Evolutionary conservation across 1,140 invertebrate genomes (phyloP).

Genomic region (Cydia strobilella): DNA sequence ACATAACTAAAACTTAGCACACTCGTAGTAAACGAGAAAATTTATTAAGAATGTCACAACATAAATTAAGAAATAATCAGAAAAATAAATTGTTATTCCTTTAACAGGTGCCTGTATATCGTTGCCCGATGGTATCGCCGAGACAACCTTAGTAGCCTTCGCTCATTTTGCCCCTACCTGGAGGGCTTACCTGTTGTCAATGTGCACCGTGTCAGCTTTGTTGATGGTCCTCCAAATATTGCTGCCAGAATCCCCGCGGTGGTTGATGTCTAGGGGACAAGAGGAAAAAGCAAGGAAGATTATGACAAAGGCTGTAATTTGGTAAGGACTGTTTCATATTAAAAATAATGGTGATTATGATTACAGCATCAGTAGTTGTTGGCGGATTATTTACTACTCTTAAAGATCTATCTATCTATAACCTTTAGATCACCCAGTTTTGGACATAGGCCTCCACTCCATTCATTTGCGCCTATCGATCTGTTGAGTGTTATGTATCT

Average conservation of each 20-base stretch:
- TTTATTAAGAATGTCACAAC: too few species aligned
- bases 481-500: too few species aligned
- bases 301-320: constrained; percentile 50
- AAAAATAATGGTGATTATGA: too few species aligned
- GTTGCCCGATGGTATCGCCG: constrained; percentile 47
- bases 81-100: too few species aligned
- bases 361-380: too few species aligned
- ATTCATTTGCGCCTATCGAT: too few species aligned
- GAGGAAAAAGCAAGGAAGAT: constrained; percentile 46
- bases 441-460: too few species aligned
- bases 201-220: constrained; percentile 41
- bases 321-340: constrained; percentile 41
- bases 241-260: constrained; percentile 58
- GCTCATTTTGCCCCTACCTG: constrained; percentile 54
- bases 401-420: too few species aligned
- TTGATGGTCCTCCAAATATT: constrained; percentile 44
- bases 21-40: not conserved
- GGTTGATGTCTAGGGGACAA: constrained; percentile 53
- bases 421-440: too few species aligned
- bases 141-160: constrained; percentile 47
- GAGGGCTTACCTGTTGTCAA: constrained; percentile 45
- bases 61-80: too few species aligned
- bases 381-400: not conserved
- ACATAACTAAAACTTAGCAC: too few species aligned
- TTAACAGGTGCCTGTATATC: constrained; percentile 36